Percentiles rank a stretch among this genome's conserved stretches.
phyloP scores from a whole-genome alignment of 1,140 invertebrate genomes.

The Atta cephalotes region DNA sequence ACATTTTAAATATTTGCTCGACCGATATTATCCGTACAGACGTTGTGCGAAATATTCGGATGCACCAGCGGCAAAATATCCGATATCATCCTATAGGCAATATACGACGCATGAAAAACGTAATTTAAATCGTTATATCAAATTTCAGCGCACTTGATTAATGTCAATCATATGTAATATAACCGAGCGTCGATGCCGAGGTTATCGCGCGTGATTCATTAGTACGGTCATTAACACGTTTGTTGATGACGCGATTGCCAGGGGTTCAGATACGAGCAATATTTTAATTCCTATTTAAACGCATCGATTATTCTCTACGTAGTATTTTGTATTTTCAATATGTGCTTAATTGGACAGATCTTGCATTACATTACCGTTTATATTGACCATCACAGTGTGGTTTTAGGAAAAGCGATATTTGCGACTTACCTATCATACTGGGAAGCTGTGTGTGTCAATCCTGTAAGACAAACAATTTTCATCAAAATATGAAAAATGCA shows the following conservation, averaged over 20 bases:
- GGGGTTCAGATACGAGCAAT: constrained; percentile 56
- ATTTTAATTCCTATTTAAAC: constrained; percentile 63
- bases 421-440: background rate
- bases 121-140: constrained; percentile 68
- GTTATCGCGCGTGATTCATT: constrained; percentile 65
- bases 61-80: constrained; percentile 56
- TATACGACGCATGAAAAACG: constrained; percentile 55
- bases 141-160: constrained; percentile 67
- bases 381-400: background rate
- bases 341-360: constrained; percentile 51
- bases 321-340: constrained; percentile 49
- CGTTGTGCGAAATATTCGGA: constrained; percentile 32
- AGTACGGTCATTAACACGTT: constrained; percentile 67
- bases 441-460: background rate
- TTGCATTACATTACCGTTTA: constrained; percentile 45
- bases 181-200: constrained; percentile 60
- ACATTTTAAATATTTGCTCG: constrained; percentile 61
- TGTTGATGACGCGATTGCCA: constrained; percentile 45
- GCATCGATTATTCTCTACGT: constrained; percentile 52
- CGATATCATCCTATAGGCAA: constrained; percentile 54
- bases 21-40: constrained; percentile 36
- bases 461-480: constrained; percentile 8
- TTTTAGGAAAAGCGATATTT: background rate
- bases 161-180: constrained; percentile 68
- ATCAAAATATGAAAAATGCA: background rate